A percentile compares a stretch with the other conserved stretches of the same genome.
phyloP scores from a whole-genome alignment of 2,113 vertebrate species.

The Anseranas semipalmata region DNA sequence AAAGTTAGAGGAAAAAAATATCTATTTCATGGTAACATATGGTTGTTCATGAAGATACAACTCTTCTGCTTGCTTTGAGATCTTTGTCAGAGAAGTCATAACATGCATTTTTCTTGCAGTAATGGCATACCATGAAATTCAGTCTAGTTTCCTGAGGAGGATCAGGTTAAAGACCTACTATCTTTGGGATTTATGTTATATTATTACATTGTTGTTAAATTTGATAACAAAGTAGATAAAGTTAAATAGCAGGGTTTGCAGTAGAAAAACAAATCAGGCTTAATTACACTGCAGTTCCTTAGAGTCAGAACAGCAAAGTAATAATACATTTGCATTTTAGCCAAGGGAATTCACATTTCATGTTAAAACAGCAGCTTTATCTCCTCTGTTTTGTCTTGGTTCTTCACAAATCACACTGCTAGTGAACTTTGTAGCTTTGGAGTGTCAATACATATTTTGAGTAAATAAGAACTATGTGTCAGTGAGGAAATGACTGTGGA shows the following conservation, averaged over 20 bases:
- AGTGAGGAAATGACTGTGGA: not conserved
- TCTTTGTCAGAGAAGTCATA: not conserved
- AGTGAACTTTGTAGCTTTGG: not conserved
- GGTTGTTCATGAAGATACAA: not conserved
- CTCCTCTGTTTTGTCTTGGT: not conserved
- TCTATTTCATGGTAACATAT: not conserved
- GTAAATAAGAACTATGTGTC: not conserved
- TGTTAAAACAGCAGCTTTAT: not conserved
- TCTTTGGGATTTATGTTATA: not conserved
- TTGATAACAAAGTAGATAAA: not conserved
- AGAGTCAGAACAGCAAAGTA: not conserved
- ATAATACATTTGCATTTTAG: not conserved
- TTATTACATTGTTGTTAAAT: not conserved
- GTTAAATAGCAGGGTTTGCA: not conserved
- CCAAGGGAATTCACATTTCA: conserved; percentile 19
- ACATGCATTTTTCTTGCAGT: not conserved
- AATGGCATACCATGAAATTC: not conserved
- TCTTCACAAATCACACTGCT: not conserved
- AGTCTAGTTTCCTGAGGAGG: not conserved
- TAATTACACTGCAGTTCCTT: conserved; percentile 26
- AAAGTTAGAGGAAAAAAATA: not conserved
- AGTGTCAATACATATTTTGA: not conserved
- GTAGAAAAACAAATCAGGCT: conserved; percentile 22
- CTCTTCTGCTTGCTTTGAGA: not conserved
- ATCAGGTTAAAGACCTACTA: not conserved